A percentile compares a stretch with the other conserved stretches of the same genome.
Evolutionary conservation across 1,140 invertebrate genomes (phyloP).

Genomic region (Tetragnatha versicolor): DNA sequence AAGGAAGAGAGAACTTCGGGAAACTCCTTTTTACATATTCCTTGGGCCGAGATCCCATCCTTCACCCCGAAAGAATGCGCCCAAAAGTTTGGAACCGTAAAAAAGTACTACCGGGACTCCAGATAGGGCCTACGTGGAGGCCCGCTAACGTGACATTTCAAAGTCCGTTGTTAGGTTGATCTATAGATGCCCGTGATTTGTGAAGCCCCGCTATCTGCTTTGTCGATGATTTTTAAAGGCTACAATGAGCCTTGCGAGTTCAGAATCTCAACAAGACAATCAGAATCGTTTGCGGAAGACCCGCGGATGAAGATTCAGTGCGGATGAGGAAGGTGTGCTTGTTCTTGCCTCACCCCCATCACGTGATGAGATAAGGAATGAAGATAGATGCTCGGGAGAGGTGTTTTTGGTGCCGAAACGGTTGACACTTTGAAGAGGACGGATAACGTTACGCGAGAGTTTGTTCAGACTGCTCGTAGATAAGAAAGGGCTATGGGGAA

Average conservation of each 20-base stretch:
- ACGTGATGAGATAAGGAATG: too few relatives aligned
- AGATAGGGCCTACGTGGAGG: background rate
- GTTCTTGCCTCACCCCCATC: too few relatives aligned
- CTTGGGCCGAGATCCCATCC: background rate
- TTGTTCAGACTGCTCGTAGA: too few relatives aligned
- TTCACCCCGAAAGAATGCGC: background rate
- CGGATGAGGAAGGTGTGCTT: too few relatives aligned
- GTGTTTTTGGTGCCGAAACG: too few relatives aligned
- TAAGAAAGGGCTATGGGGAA: too few relatives aligned
- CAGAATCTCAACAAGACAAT: conserved; percentile 32
- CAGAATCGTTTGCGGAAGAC: background rate
- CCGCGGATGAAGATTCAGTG: conserved; percentile 32
- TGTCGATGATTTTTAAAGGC: conserved; percentile 10
- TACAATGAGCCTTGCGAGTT: conserved; percentile 20
- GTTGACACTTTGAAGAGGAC: too few relatives aligned
- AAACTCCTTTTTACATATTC: conserved; percentile 28
- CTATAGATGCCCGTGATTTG: background rate
- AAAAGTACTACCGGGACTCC: background rate
- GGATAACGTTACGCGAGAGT: too few relatives aligned
- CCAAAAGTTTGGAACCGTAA: conserved; percentile 1
- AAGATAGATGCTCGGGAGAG: too few relatives aligned
- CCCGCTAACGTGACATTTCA: background rate
- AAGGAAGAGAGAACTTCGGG: background rate
- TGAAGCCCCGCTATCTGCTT: background rate
- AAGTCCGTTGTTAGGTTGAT: conserved; percentile 6